These are phyloP conservation scores for Plecturocebus donacophilus DNA, from an alignment of 2,113 vertebrate genomes.

Conservation along the genomic window DNA sequence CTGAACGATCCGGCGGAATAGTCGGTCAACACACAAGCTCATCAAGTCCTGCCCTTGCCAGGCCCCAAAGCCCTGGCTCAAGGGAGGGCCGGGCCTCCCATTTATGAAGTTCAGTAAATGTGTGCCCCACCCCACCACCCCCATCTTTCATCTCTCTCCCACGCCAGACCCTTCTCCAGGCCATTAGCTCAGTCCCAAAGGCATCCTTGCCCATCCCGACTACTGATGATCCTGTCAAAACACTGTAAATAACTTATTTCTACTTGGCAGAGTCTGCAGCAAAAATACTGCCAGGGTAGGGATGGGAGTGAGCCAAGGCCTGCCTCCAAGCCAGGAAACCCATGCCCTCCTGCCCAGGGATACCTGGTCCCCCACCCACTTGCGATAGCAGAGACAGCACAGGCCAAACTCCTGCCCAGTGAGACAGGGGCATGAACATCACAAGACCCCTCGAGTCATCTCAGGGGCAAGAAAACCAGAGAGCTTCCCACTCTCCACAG, in stretches of 20 bases:
- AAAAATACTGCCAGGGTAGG: not conserved
- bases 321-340: not conserved
- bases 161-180: not conserved
- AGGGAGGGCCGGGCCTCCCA: not conserved
- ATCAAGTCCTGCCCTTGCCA: not conserved
- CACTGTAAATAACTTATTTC: slow-evolving; percentile 73
- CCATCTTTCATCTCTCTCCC: not conserved
- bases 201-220: slow-evolving; percentile 68
- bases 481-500: not conserved
- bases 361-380: not conserved
- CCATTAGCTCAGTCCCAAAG: slow-evolving; percentile 76
- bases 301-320: not conserved
- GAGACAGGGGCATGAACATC: not conserved
- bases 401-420: not conserved
- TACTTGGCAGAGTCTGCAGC: slow-evolving; percentile 55
- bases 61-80: not conserved
- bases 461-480: not conserved
- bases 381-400: not conserved
- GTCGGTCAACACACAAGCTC: not conserved
- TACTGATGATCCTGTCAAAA: slow-evolving; percentile 77
- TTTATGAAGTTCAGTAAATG: not conserved
- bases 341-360: not conserved
- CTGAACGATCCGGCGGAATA: not conserved
- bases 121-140: not conserved
- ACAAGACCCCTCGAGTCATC: not conserved